Evolutionary conservation across 2,888 invertebrate species (phyloP).

Genomic region (Cephus nigrinus): DNA sequence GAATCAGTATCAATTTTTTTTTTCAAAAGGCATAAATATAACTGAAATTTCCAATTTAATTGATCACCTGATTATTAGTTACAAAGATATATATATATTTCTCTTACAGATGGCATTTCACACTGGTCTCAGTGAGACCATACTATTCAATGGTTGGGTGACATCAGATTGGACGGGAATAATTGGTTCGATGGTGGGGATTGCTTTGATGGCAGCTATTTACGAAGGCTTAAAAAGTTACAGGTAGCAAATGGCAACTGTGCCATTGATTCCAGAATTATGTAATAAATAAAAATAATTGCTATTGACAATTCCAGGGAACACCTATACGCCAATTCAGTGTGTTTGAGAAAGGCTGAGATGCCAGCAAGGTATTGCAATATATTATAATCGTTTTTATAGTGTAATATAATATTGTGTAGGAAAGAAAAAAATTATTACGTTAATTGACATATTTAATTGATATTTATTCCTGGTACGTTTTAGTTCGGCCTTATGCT

Average conservation of each 20-base stretch:
- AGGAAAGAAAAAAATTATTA: not conserved
- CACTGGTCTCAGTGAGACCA: conserved; percentile 65
- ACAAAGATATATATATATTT: not conserved
- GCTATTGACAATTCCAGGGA: conserved; percentile 36
- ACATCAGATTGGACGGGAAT: conserved; percentile 66
- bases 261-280: not conserved
- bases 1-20: not conserved
- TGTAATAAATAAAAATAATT: not conserved
- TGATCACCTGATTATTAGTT: not conserved
- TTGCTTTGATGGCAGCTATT: conserved; percentile 72
- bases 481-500: conserved; percentile 37
- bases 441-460: not conserved
- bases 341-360: conserved; percentile 10
- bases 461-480: not conserved
- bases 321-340: conserved; percentile 34
- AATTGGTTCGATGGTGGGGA: conserved; percentile 72
- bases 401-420: not conserved
- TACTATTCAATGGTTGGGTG: conserved; percentile 69
- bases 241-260: conserved; percentile 54
- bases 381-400: not conserved
- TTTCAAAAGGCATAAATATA: not conserved
- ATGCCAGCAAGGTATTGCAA: conserved; percentile 31
- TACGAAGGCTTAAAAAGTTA: conserved; percentile 78
- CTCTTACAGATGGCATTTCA: conserved; percentile 68
- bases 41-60: not conserved